Conservation (phyloP, 2,797 vertebrate species). For the Sebastes vulpes region DNA sequence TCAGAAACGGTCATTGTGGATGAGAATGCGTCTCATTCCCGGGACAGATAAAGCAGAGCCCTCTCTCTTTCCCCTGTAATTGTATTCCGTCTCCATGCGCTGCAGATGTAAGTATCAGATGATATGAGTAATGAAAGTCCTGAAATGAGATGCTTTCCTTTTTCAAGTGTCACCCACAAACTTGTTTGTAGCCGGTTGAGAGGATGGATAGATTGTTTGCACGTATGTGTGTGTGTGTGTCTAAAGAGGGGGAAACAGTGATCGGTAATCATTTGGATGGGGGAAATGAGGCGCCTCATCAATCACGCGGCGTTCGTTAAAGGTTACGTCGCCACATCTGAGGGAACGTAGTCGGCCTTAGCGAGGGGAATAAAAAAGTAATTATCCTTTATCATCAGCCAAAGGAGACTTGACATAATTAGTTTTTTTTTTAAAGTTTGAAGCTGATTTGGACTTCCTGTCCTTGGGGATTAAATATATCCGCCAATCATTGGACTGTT, state of each 20-base stretch:
- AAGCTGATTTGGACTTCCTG: constrained; percentile 77
- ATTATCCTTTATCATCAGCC: constrained; percentile 89
- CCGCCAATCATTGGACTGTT: constrained; percentile 60
- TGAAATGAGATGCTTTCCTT: constrained; percentile 50
- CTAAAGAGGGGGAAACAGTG: constrained; percentile 51
- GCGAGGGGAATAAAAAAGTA: constrained; percentile 84
- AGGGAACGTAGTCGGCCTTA: constrained; percentile 77
- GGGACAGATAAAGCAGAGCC: constrained; percentile 60
- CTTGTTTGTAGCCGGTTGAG: constrained; percentile 52
- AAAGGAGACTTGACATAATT: constrained; percentile 86
- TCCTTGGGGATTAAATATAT: constrained; percentile 79
- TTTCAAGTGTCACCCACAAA: constrained; percentile 45
- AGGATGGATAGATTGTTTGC: constrained; percentile 47
- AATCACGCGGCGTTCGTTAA: constrained; percentile 83
- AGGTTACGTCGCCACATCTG: constrained; percentile 83
- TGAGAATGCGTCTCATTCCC: constrained; percentile 49
- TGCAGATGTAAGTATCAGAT: constrained; percentile 69
- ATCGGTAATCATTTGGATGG: constrained; percentile 84
- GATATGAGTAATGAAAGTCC: constrained; percentile 74
- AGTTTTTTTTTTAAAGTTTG: constrained; percentile 72
- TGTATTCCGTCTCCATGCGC: constrained; percentile 48
- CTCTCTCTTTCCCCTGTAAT: constrained; percentile 57
- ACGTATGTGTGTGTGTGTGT: constrained; percentile 30
- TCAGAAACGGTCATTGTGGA: constrained; percentile 65
- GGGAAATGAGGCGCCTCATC: constrained; percentile 82